phyloP scores from a whole-genome alignment of 1,140 invertebrate species.

The Drosophila hydei region DNA sequence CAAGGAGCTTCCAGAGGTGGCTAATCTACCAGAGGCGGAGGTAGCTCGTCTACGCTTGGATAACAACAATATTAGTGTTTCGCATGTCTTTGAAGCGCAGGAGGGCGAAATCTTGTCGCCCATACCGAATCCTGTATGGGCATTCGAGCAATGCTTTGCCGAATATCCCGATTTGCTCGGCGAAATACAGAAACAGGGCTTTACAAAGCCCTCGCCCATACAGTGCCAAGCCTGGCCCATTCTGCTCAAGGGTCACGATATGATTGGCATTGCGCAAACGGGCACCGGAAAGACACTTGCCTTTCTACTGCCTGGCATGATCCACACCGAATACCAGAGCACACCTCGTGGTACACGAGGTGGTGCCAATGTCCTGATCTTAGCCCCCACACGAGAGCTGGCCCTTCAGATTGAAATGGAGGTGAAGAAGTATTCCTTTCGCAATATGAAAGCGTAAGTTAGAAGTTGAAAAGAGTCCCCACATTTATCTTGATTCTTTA shows the following conservation, averaged over 20 bases:
- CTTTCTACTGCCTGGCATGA: conserved; percentile 94
- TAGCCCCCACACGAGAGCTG: conserved; percentile 95
- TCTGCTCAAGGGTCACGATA: conserved; percentile 91
- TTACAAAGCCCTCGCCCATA: conserved; percentile 94
- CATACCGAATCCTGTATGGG: conserved; percentile 93
- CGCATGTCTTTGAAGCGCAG: conserved; percentile 83
- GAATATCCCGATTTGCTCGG: conserved; percentile 92
- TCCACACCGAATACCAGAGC: conserved; percentile 93
- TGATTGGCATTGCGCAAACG: conserved; percentile 97
- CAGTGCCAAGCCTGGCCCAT: conserved; percentile 96
- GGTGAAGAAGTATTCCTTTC: conserved; percentile 93
- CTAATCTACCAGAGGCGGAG: conserved; percentile 87
- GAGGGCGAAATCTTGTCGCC: conserved; percentile 76
- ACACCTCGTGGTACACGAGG: conserved; percentile 87
- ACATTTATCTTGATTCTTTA: not conserved
- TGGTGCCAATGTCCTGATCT: conserved; percentile 93
- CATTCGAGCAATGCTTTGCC: conserved; percentile 93
- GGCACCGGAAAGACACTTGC: conserved; percentile 96
- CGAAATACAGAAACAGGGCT: conserved; percentile 91
- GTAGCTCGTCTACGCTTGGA: conserved; percentile 86
- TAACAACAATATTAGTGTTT: conserved; percentile 91
- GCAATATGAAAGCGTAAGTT: conserved; percentile 91
- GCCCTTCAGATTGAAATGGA: conserved; percentile 96
- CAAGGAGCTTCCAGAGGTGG: conserved; percentile 89
- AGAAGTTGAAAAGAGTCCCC: too few relatives aligned